Conservation (phyloP, 2,888 invertebrate genomes). For the Drosophila niveifrons region DNA sequence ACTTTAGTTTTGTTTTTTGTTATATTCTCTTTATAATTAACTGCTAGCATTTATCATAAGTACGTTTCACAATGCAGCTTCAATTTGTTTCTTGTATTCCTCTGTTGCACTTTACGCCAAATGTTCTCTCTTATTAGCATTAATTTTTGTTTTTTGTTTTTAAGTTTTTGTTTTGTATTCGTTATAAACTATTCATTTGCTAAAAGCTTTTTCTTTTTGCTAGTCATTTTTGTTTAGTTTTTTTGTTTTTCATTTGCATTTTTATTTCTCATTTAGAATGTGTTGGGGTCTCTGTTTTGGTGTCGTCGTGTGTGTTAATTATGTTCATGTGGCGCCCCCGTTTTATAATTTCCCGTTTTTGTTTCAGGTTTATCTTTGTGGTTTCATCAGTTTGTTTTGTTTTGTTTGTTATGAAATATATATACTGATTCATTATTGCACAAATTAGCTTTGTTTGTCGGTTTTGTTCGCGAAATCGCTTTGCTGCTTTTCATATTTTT, state of each 20-base stretch:
- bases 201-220: slow-evolving; percentile 63
- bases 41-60: slow-evolving; percentile 78
- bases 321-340: slow-evolving; percentile 9
- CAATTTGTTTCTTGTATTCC: slow-evolving; percentile 43
- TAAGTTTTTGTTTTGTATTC: slow-evolving; percentile 27
- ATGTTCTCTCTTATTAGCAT: slow-evolving; percentile 19
- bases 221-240: slow-evolving; percentile 31
- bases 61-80: slow-evolving; percentile 79
- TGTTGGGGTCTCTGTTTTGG: slow-evolving; percentile 24
- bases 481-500: slow-evolving; percentile 25
- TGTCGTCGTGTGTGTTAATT: slow-evolving; percentile 10
- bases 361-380: slow-evolving; percentile 16
- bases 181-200: slow-evolving; percentile 60
- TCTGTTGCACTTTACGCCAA: slow-evolving; percentile 38
- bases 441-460: slow-evolving; percentile 37
- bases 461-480: slow-evolving; percentile 22
- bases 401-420: slow-evolving; percentile 57
- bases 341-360: slow-evolving; percentile 9
- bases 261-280: slow-evolving; percentile 24
- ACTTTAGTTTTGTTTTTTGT: slow-evolving; percentile 3
- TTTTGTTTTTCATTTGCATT: background rate
- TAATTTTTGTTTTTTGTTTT: slow-evolving; percentile 31
- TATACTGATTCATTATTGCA: slow-evolving; percentile 61
- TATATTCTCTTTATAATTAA: slow-evolving; percentile 46
- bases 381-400: slow-evolving; percentile 29